These are phyloP conservation scores for Aricia artaxerxes DNA, from an alignment of 2,888 invertebrate species.

Conservation along the genomic window DNA sequence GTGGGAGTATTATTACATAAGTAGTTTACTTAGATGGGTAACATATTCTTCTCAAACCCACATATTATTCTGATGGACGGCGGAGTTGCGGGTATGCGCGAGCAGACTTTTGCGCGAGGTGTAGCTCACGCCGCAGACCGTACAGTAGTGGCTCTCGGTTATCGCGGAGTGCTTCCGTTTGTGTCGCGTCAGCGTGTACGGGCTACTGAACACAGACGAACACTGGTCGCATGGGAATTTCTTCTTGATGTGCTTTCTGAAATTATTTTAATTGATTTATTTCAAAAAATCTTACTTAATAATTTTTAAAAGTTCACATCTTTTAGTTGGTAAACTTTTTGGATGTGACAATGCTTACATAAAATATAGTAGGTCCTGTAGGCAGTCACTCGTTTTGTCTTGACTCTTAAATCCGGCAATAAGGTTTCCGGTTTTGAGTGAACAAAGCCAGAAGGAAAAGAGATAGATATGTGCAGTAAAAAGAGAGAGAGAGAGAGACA, in stretches of 20 bases:
- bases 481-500: neutral
- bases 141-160: slow-evolving; percentile 46
- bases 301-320: no score
- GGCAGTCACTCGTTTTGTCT: no score
- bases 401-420: no score
- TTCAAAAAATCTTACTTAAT: no score
- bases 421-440: no score
- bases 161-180: slow-evolving; percentile 49
- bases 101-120: slow-evolving; percentile 51
- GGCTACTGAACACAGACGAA: slow-evolving; percentile 54
- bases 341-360: no score
- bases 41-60: slow-evolving; percentile 43
- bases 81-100: slow-evolving; percentile 54
- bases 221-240: slow-evolving; percentile 61
- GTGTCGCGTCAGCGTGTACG: slow-evolving; percentile 60
- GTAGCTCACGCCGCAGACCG: slow-evolving; percentile 49
- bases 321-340: no score
- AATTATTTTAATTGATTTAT: no score
- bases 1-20: no score
- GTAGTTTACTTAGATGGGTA: no score
- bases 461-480: neutral
- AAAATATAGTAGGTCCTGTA: no score
- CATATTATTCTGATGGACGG: slow-evolving; percentile 56
- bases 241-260: slow-evolving; percentile 62
- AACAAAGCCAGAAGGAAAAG: neutral